Evolutionary conservation across 2,113 vertebrate species (phyloP), one percentile per base, ranked within the genome.

Genomic region (Gopherus evgoodei): DNA sequence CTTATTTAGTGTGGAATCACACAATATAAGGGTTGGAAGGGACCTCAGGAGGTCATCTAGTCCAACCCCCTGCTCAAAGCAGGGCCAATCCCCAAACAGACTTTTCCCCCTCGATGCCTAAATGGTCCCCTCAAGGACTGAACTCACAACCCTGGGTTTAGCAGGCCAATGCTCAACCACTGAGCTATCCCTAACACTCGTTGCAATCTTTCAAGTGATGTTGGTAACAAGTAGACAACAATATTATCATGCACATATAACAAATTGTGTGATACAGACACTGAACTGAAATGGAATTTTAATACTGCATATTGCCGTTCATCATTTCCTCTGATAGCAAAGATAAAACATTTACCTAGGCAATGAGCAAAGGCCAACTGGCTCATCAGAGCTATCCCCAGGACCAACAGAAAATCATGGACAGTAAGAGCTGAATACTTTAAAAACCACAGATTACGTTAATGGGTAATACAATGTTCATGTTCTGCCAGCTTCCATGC

Each of bases 181-280:
- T 50, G 50, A 50, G 50, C 50, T 50, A 50, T 50, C 11, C 13
- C 50, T 50, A 49, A 11, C 47, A 49, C 47, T 10, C 3, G 47
- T 11, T 49, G 50, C 50, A 50, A 50, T 86, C 93, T 95, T 94
- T 89, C 93, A 84, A 93, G 81, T 78, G 75, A 44, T 31, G 38
- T 27, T 62, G 24, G 24, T 31, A 49, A 84, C 42, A 59, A 19
- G 38, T 31, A 59, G 24, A 94, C 0, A 1, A 59, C 57, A 93
- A 95, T 56, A 95, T 57, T 96, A 91, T 90, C 90, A 95, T 90
- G 92, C 89, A 72, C 84, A 35, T 57, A 7, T 62, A 90, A 47
- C 84, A 97, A 94, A 80, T 91, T 96, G 86, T 84, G 93, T 49
- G 95, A 84, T 25, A 84, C 35, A 87, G 82, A 91, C 14, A 38